Evolutionary conservation across 2,113 vertebrate genomes (phyloP).

Genomic region (Ibidorhyncha struthersii): DNA sequence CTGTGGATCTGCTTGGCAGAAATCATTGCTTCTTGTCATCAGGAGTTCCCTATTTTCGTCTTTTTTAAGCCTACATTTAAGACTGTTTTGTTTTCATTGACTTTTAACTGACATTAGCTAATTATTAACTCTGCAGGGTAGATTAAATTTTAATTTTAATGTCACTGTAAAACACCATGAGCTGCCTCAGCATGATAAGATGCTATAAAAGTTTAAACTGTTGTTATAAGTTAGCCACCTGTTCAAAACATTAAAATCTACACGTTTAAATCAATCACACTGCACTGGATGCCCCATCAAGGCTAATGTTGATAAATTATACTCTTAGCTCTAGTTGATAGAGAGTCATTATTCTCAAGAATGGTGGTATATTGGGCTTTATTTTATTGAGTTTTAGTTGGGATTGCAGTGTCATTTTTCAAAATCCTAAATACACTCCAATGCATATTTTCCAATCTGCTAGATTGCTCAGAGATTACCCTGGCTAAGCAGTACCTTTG

Average conservation of each 20-base stretch:
- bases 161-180: slow-evolving; percentile 61
- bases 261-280: slow-evolving; percentile 59
- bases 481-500: not conserved
- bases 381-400: not conserved
- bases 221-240: slow-evolving; percentile 71
- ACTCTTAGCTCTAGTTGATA: slow-evolving; percentile 6
- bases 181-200: slow-evolving; percentile 60
- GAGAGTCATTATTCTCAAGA: slow-evolving; percentile 9
- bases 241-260: slow-evolving; percentile 62
- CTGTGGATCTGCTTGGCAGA: not conserved
- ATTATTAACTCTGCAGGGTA: slow-evolving; percentile 70
- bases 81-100: slow-evolving; percentile 63
- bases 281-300: slow-evolving; percentile 33
- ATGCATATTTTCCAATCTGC: not conserved
- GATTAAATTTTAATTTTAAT: slow-evolving; percentile 77
- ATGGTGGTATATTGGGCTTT: slow-evolving; percentile 17
- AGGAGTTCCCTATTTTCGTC: not conserved
- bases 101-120: slow-evolving; percentile 73
- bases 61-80: slow-evolving; percentile 32
- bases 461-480: not conserved
- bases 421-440: slow-evolving; percentile 4
- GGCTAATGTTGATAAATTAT: slow-evolving; percentile 60
- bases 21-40: not conserved
- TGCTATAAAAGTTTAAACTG: slow-evolving; percentile 66
- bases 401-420: not conserved